A percentile compares a stretch with the other conserved stretches of the same genome.
phyloP scores from a whole-genome alignment of 2,888 invertebrate genomes.

The Eledona agricola region DNA sequence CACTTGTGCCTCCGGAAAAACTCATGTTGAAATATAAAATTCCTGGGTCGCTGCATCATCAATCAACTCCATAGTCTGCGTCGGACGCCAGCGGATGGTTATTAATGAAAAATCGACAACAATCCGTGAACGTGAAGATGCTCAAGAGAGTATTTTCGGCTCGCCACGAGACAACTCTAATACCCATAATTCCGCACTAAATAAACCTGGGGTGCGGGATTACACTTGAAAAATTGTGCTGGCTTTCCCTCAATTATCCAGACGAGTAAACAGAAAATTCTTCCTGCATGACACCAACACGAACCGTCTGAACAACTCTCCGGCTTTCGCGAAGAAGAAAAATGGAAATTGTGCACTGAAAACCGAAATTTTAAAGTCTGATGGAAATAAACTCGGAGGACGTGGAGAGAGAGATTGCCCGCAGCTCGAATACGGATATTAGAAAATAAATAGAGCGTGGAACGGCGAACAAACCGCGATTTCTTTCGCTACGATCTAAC shows the following conservation, averaged over 20 bases:
- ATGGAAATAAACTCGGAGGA: too few species aligned
- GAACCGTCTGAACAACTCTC: conserved; percentile 6
- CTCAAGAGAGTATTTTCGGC: conserved; percentile 39
- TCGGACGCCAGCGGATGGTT: conserved; percentile 26
- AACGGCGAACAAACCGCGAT: not conserved
- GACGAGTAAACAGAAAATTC: conserved; percentile 19
- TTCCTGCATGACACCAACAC: not conserved
- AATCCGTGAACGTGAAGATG: conserved; percentile 37
- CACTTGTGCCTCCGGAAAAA: conserved; percentile 47
- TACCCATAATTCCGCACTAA: conserved; percentile 53
- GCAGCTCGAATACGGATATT: too few species aligned
- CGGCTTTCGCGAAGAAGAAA: conserved; percentile 28
- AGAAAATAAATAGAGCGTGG: conserved; percentile 6
- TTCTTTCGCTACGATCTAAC: not conserved
- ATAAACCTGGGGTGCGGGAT: conserved; percentile 55
- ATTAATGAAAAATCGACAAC: conserved; percentile 41
- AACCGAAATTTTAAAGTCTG: too few species aligned
- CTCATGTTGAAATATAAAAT: conserved; percentile 1
- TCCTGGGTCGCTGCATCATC: not conserved
- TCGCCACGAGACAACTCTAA: conserved; percentile 47
- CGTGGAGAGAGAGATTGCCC: too few species aligned
- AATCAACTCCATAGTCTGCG: conserved; percentile 1
- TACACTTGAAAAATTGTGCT: conserved; percentile 55
- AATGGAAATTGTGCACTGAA: conserved; percentile 37
- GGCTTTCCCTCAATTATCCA: conserved; percentile 40